Base-by-base conservation (phyloP, 1,140 invertebrate genomes). In the Saccostrea cuccullata region DNA sequence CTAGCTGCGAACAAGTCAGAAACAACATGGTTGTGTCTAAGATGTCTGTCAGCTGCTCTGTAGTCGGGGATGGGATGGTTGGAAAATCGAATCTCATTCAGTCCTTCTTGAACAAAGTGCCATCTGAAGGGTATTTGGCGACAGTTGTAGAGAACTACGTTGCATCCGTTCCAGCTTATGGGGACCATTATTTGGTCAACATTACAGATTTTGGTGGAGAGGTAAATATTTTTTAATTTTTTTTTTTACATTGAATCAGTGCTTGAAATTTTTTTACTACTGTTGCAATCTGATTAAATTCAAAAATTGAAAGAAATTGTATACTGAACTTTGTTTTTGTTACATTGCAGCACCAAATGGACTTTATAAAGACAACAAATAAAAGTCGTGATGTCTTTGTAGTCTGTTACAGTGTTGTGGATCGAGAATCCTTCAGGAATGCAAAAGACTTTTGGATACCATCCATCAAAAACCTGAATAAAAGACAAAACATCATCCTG, bases 361-460 rank as follows among this genome's bases (percentile, higher is more conserved):
- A 98, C 91, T 96, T 99, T 73, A 96, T 98, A 93, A 98, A 98
- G 20, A 96, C 99, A 93, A 98, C 98, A 20, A 93, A 98, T 70
- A 96, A 99, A 13, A 98, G 98, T 55, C 99, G 98, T 55, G 98
- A 99, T 95, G 98, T 99, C 83, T 99, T 99, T 96, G 97, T 99
- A 88, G 98, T 99, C 64, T 99, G 99, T 96, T 99, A 99, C 95
- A 99, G 98, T 92, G 98, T 99, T 88, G 98, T 99, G 64, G 99
- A 98, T 90, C 98, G 98, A 86, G 98, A 98, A 13, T 99, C 98
- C 89, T 99, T 99, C 96, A 98, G 99, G 95, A 99, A 99, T 95
- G 98, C 99, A 85, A 96, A 98, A 93, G 98, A 98, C 89, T 99
- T 99, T 96, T 94, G 95, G 95, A 93, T 95, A 87, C 95, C 95